Evolutionary conservation across 2,888 invertebrate genomes (phyloP), one percentile per base, ranked within the genome.

Genomic region (Pyrgus malvae): DNA sequence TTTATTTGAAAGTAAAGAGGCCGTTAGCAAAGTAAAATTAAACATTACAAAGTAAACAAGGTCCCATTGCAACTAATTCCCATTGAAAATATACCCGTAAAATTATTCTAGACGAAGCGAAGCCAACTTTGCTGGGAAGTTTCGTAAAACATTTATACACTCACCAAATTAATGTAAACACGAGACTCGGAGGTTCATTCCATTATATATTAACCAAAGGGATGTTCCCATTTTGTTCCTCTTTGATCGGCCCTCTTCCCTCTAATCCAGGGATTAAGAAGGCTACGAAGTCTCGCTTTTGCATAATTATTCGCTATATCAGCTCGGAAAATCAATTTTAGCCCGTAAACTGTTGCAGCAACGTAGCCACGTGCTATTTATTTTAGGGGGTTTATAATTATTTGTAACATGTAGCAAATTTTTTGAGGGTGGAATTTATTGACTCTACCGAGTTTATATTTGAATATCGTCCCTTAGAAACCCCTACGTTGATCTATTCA

Each of bases 181-280:
- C 69, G 72, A 65, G 67, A 71, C 71, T 76, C 79, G 78, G 78
- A 80, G 75, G 69, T 71, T 68, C 69, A 64, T 71, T 72, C 83
- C 83, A 86, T 88, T 88, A 87, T 76, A 78, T 84, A 87, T 88
- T 87, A 83, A 87, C 84, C 82, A 70, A 78, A 73, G 80, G 78
- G 83, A 78, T 76, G 77, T 73, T 72, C 69, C 63, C 67, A 67
- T 73, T 73, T 73, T 67, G 67, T 69, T 78, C 72, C 74, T 72
- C 80, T 84, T 83, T 81, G 79, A 83, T 81, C 76, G 70, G 66
- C 80, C 83, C 81, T 78, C 72, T 68, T 69, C 66, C 64, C 61
- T 70, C 72, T 82, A 81, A 87, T 79, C 81, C 70, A 55, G 17
- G 77, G 80, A 82, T 87, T 85, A 86, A 78, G 80, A 69, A 73